Percentiles rank a stretch among this genome's conserved stretches.
These are phyloP conservation scores for Drosophila picticornis DNA, from an alignment of 2,888 invertebrate species.

Conservation along the genomic window DNA sequence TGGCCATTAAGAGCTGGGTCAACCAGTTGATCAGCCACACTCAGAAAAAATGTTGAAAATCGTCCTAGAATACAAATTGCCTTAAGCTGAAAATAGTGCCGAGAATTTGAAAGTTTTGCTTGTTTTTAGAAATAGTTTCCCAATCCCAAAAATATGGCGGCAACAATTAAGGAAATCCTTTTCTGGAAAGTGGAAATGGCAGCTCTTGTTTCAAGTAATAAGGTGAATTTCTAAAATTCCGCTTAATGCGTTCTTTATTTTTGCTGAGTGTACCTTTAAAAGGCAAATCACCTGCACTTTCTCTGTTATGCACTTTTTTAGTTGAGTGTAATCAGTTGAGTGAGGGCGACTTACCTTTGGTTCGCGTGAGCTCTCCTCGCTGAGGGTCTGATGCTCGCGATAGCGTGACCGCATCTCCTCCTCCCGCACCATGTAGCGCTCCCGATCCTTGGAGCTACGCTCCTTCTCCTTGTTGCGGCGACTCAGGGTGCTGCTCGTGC, in stretches of 20 bases:
- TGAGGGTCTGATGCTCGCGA: slow-evolving; percentile 86
- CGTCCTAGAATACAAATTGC: not conserved
- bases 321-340: not conserved
- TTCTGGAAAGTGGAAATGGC: too few relatives aligned
- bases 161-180: too few relatives aligned
- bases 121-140: not conserved
- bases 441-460: slow-evolving; percentile 70
- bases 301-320: not conserved
- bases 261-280: not conserved
- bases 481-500: slow-evolving; percentile 82
- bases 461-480: slow-evolving; percentile 80
- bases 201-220: too few relatives aligned
- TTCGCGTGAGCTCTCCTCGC: slow-evolving; percentile 80
- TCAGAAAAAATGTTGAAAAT: not conserved
- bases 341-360: slow-evolving; percentile 80
- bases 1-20: slow-evolving; percentile 51
- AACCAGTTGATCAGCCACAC: not conserved
- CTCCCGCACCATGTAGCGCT: slow-evolving; percentile 86
- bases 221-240: not conserved
- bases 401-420: slow-evolving; percentile 87
- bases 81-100: fast-evolving
- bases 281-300: not conserved
- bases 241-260: not conserved
- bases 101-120: not conserved
- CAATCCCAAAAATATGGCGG: too few relatives aligned